Conservation (phyloP, 2,797 vertebrate genomes). For the Prionace glauca region DNA sequence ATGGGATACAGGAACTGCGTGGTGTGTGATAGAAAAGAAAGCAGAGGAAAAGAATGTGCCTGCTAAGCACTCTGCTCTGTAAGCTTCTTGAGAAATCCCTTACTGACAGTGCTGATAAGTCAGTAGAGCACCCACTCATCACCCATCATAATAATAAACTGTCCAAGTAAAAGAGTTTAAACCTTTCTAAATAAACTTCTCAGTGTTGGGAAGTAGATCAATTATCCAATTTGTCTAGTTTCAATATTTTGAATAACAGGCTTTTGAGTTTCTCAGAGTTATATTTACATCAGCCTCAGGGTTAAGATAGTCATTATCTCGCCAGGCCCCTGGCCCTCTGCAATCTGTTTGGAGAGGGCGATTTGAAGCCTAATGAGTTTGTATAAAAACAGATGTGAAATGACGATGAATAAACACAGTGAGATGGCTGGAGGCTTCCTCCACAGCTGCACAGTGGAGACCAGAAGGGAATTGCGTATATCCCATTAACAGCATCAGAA, state of each 20-base stretch:
- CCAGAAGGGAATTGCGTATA: background rate
- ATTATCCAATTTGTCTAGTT: constrained; percentile 37
- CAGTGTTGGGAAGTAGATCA: constrained; percentile 19
- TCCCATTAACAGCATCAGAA: background rate
- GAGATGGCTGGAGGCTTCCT: background rate
- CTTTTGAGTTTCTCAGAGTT: background rate
- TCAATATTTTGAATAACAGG: constrained; percentile 36
- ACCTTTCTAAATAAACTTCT: constrained; percentile 36
- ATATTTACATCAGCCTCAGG: constrained; percentile 27
- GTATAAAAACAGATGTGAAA: constrained; percentile 35
- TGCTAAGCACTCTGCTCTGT: background rate
- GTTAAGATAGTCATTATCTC: constrained; percentile 10
- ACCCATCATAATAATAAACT: background rate
- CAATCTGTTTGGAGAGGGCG: constrained; percentile 3
- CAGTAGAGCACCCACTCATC: background rate
- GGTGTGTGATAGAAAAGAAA: background rate
- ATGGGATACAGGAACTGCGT: background rate
- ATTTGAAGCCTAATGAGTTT: constrained; percentile 30
- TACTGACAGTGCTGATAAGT: background rate
- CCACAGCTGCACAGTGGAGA: background rate
- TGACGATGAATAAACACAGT: constrained; percentile 7
- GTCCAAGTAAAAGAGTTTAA: constrained; percentile 17
- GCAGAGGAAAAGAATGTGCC: background rate
- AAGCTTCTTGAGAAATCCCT: background rate
- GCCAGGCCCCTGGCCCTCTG: background rate